A percentile compares a stretch with the other conserved stretches of the same genome.
Conservation (phyloP, 2,888 invertebrate genomes). For the Neoitamus cyanurus region DNA sequence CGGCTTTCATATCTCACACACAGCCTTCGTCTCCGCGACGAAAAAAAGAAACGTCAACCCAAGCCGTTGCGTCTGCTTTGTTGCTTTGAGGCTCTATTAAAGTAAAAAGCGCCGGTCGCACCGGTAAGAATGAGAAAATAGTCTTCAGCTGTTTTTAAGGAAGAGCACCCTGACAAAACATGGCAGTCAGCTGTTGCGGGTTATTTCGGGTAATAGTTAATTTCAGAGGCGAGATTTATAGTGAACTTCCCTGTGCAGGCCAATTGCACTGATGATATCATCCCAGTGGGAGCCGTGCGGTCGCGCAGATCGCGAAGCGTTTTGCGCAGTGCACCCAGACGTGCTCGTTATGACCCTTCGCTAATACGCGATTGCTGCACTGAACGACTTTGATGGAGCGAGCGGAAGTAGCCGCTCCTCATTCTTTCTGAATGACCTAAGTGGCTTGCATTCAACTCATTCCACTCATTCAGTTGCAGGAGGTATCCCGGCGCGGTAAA, state of each 20-base stretch:
- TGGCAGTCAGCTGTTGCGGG: constrained; percentile 37
- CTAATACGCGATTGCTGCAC: not conserved
- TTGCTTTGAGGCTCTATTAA: constrained; percentile 15
- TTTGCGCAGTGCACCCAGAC: not conserved
- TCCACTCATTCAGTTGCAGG: not conserved
- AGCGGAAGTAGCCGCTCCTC: constrained; percentile 25
- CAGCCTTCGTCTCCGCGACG: not conserved
- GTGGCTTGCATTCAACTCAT: not conserved
- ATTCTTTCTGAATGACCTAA: not conserved
- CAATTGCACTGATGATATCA: constrained; percentile 28
- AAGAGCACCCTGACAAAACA: constrained; percentile 26
- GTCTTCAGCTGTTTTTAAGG: constrained; percentile 37
- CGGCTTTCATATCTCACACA: constrained; percentile 17
- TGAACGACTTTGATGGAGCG: constrained; percentile 7
- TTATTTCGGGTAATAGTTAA: constrained; percentile 14
- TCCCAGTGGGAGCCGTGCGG: not conserved
- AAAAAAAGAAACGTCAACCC: constrained; percentile 27
- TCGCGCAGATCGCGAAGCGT: not conserved
- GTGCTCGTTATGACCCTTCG: not conserved
- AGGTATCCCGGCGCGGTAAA: not conserved
- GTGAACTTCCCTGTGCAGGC: not conserved
- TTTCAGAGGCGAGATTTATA: constrained; percentile 4
- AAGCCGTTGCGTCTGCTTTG: constrained; percentile 30
- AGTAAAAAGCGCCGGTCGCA: constrained; percentile 19
- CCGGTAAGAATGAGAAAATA: constrained; percentile 43